Evolutionary conservation across 2,888 invertebrate genomes (phyloP), one percentile per base, ranked within the genome.

Genomic region (Cephonodes hylas): DNA sequence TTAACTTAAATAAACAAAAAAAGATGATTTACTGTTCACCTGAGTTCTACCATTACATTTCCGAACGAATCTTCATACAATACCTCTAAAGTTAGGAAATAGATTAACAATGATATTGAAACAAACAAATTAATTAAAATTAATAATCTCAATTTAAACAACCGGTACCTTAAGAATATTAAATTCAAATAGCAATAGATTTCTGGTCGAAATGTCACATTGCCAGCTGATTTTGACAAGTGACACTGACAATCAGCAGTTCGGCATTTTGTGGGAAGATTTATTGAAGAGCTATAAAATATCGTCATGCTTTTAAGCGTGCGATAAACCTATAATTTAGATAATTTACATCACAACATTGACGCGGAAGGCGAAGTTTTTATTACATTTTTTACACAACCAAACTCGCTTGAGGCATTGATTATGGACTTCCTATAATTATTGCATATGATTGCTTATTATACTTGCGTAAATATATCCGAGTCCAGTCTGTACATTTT

Each of bases 251-350:
- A 44, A 18, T 44, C 44, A 44, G 44, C 18, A 8, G 8, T 44
- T 7, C 18, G 18, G 44, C 6, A 8, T 10, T 3, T 34, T 34
- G 10, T 5, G 8, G 44, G 44, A 44, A 44, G 44, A 44, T 44
- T 44, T 44, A 44, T 44, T 44, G 20, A 44, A 44, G 44, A 44
- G 10, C 10, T 20, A 18, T 44, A 27, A 25, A 53, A 53, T 31
- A 53, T 27, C 53, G 18, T 27, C 31, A 53, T 53, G 27, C 15
- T 31, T 18, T n/a, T 53, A 53, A 53, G 27, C 53, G 38, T 48
- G 38, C 15, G n/a, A 57, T 38, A 58, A 45, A 60, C 60, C 60
- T 60, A 34, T 53, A 48, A 53, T 53, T 48, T 60, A 38, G 38
- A 42, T 53, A 60, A 23, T 38, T 57, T 58, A 58, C 57, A 34